phyloP scores from a whole-genome alignment of 2,113 vertebrate species.

The Mugil cephalus region DNA sequence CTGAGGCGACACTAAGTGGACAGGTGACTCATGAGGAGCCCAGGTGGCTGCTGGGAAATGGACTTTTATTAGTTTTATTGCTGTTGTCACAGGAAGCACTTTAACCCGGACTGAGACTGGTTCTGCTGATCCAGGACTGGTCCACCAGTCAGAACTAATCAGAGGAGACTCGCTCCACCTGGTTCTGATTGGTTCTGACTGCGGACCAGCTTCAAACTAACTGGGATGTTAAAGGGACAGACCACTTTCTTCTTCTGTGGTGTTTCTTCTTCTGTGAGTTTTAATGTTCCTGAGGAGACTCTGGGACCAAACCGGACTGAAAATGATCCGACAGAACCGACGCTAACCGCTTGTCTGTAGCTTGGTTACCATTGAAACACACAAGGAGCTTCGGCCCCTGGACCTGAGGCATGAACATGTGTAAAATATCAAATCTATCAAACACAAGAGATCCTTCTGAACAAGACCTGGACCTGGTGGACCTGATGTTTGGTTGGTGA shows the following conservation, averaged over 20 bases:
- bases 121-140: not conserved
- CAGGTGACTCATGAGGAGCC: not conserved
- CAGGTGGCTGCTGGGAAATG: slow-evolving; percentile 31
- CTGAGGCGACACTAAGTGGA: not conserved
- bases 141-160: not conserved
- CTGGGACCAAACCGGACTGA: no score
- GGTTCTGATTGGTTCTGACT: not conserved
- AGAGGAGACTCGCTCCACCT: not conserved
- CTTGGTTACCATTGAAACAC: slow-evolving; percentile 2
- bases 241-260: not conserved
- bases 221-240: slow-evolving; percentile 12
- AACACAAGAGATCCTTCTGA: not conserved
- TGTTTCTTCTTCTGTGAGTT: not conserved
- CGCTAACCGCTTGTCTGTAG: not conserved
- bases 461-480: no score
- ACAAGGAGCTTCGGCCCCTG: not conserved
- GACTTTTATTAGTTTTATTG: slow-evolving; percentile 43
- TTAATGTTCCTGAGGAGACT: no score
- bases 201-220: not conserved
- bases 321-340: not conserved
- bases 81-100: slow-evolving; percentile 68
- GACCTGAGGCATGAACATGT: not conserved
- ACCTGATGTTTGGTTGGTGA: no score
- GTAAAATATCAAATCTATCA: slow-evolving; percentile 10
- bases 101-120: slow-evolving; percentile 43